Evolutionary conservation across 2,888 invertebrate species (phyloP).

Genomic region (Volucella zonaria): DNA sequence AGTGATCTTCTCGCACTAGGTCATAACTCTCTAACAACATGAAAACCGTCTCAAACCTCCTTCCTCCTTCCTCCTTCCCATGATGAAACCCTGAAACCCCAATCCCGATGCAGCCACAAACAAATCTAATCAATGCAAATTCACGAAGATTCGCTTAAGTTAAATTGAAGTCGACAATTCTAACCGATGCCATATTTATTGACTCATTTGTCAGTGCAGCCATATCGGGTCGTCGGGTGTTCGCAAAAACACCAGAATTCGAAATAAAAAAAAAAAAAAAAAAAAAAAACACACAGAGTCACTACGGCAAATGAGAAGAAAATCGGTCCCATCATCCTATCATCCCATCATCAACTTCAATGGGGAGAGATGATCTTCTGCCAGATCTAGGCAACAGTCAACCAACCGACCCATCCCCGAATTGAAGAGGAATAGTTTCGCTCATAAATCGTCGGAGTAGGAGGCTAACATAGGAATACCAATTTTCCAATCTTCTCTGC

Average conservation of each 20-base stretch:
- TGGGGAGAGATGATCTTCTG: conserved; percentile 44
- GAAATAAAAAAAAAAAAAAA: neutral
- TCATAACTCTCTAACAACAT: conserved; percentile 15
- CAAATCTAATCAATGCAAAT: conserved; percentile 66
- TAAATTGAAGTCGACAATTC: conserved; percentile 67
- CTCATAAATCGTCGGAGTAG: conserved; percentile 64
- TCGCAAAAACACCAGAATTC: neutral
- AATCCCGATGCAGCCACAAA: neutral
- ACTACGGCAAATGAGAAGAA: conserved; percentile 12
- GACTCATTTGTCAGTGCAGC: conserved; percentile 69
- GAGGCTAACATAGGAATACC: conserved; percentile 49
- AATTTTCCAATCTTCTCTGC: conserved; percentile 59
- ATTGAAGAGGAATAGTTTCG: conserved; percentile 58
- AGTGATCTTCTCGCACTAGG: conserved; percentile 11
- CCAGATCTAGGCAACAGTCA: conserved; percentile 50
- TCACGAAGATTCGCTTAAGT: conserved; percentile 44
- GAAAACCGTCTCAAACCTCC: neutral
- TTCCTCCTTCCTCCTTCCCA: conserved; percentile 1
- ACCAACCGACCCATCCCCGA: conserved; percentile 41
- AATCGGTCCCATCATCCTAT: conserved; percentile 54
- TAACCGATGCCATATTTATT: conserved; percentile 70
- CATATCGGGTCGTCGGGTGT: conserved; percentile 4
- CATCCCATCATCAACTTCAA: conserved; percentile 49
- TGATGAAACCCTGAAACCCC: neutral
- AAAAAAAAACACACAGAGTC: conserved; percentile 7